Percentiles rank a stretch among this genome's conserved stretches.
Conservation (phyloP, 2,888 invertebrate genomes). For the Hermaeophaga mercurialis region DNA sequence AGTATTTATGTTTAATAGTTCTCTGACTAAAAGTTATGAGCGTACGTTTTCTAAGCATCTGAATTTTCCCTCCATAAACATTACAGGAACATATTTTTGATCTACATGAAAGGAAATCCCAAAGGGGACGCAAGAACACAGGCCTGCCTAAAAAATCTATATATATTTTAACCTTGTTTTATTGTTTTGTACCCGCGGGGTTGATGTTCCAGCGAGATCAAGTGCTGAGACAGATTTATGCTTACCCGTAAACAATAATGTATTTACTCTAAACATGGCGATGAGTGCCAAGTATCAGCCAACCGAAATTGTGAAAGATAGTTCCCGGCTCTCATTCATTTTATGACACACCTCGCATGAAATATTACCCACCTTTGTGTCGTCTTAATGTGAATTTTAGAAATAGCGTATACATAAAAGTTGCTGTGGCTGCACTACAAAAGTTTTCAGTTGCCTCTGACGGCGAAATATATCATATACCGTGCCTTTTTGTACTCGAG, state of each 20-base stretch:
- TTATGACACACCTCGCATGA: constrained; percentile 36
- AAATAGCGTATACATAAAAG: constrained; percentile 36
- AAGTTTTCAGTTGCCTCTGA: constrained; percentile 34
- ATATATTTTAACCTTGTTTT: not conserved
- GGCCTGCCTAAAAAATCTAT: not conserved
- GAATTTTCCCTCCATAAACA: no score
- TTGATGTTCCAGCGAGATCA: not conserved
- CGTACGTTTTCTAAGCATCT: no score
- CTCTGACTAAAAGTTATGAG: no score
- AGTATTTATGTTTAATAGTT: no score
- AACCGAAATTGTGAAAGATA: constrained; percentile 13
- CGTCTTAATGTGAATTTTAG: constrained; percentile 37
- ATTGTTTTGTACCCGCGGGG: not conserved
- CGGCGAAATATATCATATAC: constrained; percentile 29
- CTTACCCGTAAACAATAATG: constrained; percentile 9
- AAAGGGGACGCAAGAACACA: no score
- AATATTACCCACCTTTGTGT: constrained; percentile 40
- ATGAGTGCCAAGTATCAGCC: constrained; percentile 9
- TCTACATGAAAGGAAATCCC: no score
- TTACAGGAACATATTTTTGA: no score
- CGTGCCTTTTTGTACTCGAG: constrained; percentile 31
- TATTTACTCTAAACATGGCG: constrained; percentile 11
- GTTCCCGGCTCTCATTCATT: constrained; percentile 24
- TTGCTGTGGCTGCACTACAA: constrained; percentile 35
- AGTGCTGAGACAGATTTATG: constrained; percentile 4